Evolutionary conservation across 35 echinoderm and acorn worm species (phyloP).

Genomic region (Antedon bifida): DNA sequence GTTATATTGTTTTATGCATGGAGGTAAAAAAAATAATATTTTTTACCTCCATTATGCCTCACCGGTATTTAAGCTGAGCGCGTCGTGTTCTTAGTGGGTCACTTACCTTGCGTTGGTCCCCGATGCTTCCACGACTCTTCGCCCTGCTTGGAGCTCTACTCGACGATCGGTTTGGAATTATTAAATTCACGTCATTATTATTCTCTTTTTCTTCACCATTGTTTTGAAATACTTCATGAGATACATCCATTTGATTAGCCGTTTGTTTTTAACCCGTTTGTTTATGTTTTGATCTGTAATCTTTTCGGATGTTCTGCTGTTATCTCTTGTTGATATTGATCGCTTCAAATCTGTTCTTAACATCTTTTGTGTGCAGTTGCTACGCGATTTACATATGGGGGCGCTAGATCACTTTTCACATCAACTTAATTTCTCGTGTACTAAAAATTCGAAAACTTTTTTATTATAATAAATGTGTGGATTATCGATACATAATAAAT

Average conservation of each 20-base stretch:
- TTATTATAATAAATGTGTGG: too few species aligned
- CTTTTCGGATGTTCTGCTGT: too few species aligned
- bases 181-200: not conserved
- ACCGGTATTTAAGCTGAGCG: too few species aligned
- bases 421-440: too few species aligned
- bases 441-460: too few species aligned
- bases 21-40: too few species aligned
- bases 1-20: too few species aligned
- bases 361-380: not conserved
- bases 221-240: not conserved
- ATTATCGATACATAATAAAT: too few species aligned
- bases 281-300: not conserved
- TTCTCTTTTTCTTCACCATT: not conserved
- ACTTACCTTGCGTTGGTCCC: constrained; percentile 71
- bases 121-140: constrained; percentile 86
- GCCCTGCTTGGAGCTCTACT: constrained; percentile 77
- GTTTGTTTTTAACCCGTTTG: not conserved
- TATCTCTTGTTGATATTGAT: too few species aligned
- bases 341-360: not conserved
- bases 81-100: not conserved
- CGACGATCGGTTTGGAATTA: not conserved
- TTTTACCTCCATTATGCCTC: too few species aligned
- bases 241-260: not conserved
- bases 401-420: not conserved
- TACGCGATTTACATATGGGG: not conserved